Evolutionary conservation across 1,140 invertebrate genomes (phyloP).

Genomic region (Octopus bimaculoides): DNA sequence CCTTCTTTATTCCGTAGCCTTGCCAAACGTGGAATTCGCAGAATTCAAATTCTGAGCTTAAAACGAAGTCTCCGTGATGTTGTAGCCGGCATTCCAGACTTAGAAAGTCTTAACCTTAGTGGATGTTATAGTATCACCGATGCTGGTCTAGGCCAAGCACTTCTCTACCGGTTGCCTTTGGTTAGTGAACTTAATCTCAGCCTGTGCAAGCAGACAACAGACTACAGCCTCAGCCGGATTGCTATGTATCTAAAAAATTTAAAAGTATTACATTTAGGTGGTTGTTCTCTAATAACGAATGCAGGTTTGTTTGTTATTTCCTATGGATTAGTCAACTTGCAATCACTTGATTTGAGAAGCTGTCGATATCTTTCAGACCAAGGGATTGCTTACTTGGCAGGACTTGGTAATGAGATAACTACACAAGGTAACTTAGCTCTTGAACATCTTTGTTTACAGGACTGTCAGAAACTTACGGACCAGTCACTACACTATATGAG

Average conservation of each 20-base stretch:
- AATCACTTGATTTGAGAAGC: conserved; percentile 80
- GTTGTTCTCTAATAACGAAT: conserved; percentile 87
- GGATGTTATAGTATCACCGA: conserved; percentile 90
- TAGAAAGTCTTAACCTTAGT: conserved; percentile 84
- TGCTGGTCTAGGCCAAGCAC: conserved; percentile 78
- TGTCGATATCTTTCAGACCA: conserved; percentile 89
- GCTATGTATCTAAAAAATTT: conserved; percentile 83
- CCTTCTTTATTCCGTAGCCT: conserved; percentile 81
- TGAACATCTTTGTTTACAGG: conserved; percentile 84
- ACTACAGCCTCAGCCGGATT: conserved; percentile 78
- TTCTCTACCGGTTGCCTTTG: conserved; percentile 70
- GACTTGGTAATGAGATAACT: conserved; percentile 60
- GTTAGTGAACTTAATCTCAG: conserved; percentile 82
- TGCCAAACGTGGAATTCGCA: conserved; percentile 80
- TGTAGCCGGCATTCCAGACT: conserved; percentile 77
- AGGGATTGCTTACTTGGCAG: conserved; percentile 83
- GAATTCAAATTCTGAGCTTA: conserved; percentile 85
- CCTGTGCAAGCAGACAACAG: conserved; percentile 91
- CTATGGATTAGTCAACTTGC: conserved; percentile 80
- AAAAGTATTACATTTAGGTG: conserved; percentile 82
- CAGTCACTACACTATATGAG: conserved; percentile 83
- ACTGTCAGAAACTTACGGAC: conserved; percentile 90
- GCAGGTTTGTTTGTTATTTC: conserved; percentile 79
- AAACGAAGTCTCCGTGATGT: conserved; percentile 81
- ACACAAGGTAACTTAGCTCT: conserved; percentile 65